Evolutionary conservation across 2,888 invertebrate genomes (phyloP), one percentile per base, ranked within the genome.

Genomic region (Galeopsomyia nigrocyanea): DNA sequence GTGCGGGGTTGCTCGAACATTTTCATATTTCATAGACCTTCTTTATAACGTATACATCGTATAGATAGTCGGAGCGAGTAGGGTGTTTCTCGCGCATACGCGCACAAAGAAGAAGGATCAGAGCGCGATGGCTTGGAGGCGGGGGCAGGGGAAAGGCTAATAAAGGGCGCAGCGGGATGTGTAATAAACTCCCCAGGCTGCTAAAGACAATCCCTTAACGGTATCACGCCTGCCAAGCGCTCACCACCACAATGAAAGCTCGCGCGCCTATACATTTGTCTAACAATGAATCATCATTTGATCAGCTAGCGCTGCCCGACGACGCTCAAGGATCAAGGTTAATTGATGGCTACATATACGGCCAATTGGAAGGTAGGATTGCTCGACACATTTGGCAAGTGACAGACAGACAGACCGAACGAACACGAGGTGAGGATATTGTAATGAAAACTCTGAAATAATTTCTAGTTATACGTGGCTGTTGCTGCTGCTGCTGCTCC

Each of bases 141-240:
- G 55, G 57, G 22, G 39, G n/a, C 3, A 39, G 49, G 14, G 10
- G 39, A 39, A 39, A 39, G 64, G 76, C 81, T 83, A 83, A 84
- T 84, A 84, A 83, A 84, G 81, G 79, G 76, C 82, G 73, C 83
- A 78, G 80, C 80, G 74, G 79, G 83, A 74, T 78, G 77, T 78
- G 81, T 83, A 84, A 83, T 83, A 83, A 82, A 83, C 82, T 79
- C 78, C 65, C 77, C 74, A 53, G 47, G 22, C 65, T 68, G 46
- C 39, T 39, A 7, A 7, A 39, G 39, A 13, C 47, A 53, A 65
- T 70, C 70, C 62, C 63, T 64, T 51, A 51, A 14, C 65, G 65
- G 61, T 74, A 75, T 73, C 69, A 39, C 51, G 62, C 39, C 39
- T 39, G 53, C 17, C 60, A n/a, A 74, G 70, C 70, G 57, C 64